These are phyloP conservation scores for Silurus meridionalis DNA, from an alignment of 2,113 vertebrate genomes.

Conservation along the genomic window DNA sequence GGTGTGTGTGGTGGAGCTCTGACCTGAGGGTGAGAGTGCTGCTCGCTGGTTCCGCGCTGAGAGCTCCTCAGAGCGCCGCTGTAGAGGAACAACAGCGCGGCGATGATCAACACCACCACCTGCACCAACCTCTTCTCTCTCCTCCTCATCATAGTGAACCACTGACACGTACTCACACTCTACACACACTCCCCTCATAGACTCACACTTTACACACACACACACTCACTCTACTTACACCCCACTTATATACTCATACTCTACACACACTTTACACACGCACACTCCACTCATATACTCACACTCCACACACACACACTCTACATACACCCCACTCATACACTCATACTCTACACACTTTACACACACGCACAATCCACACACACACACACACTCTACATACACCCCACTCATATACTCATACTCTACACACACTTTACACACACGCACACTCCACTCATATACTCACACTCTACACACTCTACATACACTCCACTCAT, in stretches of 20 bases:
- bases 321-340: neutral
- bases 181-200: neutral
- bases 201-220: neutral
- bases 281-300: neutral
- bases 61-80: constrained; percentile 8
- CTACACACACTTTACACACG: neutral
- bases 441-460: neutral
- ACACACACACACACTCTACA: neutral
- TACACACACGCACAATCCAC: neutral
- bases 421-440: neutral
- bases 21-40: neutral
- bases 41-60: neutral
- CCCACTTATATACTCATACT: too few relatives aligned
- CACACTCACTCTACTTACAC: neutral
- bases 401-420: neutral
- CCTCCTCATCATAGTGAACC: constrained; percentile 13
- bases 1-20: neutral
- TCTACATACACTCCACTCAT: neutral
- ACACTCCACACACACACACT: too few relatives aligned
- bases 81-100: constrained; percentile 8
- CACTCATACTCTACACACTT: too few relatives aligned
- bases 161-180: neutral
- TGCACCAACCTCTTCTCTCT: constrained; percentile 11
- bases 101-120: neutral
- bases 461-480: neutral